Evolutionary conservation across 2,888 invertebrate genomes (phyloP), one percentile per base, ranked within the genome.

Genomic region (Dicycla oo): DNA sequence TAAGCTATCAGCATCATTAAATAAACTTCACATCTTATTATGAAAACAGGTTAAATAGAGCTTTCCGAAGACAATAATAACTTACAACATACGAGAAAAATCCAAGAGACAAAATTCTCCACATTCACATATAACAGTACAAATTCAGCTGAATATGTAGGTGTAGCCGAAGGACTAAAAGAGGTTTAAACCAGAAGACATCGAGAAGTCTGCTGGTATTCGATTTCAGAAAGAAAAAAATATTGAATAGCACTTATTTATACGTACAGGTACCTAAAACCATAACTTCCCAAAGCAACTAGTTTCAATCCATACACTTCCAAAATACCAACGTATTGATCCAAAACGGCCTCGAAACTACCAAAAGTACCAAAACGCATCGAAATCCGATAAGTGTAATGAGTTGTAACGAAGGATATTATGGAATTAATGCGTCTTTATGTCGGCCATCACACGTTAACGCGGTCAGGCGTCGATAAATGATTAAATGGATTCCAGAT

Each of bases 351-450:
- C 20, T 4, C 38, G 45, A 43, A 68, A 74, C 26, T 63, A 56
- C 45, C 26, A 45, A 18, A 73, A 68, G n/a, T 67, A 54, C 18
- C 38, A 51, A 56, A 69, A 58, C 63, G 68, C 56, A 78, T 57
- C 43, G 56, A 40, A 80, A 78, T 64, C 75, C 76, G 53, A 79
- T 75, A 80, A 81, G 57, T 66, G 40, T 53, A 76, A 76, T 76
- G 81, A 77, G 57, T 64, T 65, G 72, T 57, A 51, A 45, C 78
- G 57, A 45, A 62, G 73, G 62, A 38, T 61, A 69, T 65, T n/a
- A 5, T 62, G 64, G 53, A 53, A 38, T 61, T 72, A 77, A 80
- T 77, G 67, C 64, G 49, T 62, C 80, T 81, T 73, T 81, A 80
- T 65, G 60, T 57, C 26, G 23, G 47, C 60, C 54, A 67, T 79